Conservation (phyloP, 2,113 vertebrate species). For the Xenopus tropicalis region UCB_Xtro_10.0 CM004444.2:26225001-26225500, state of each 20-base stretch:
- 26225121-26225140: too few relatives aligned
- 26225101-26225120: too few relatives aligned
- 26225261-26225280: conserved; percentile 23
- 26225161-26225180: too few relatives aligned
- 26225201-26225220: too few relatives aligned
- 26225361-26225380: conserved; percentile 41
- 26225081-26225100: too few relatives aligned
- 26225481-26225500: conserved; percentile 41
- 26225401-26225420: conserved; percentile 43
- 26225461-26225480: conserved; percentile 44
- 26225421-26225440: conserved; percentile 38
- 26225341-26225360: conserved; percentile 40
- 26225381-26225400: conserved; percentile 46
- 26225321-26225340: conserved; percentile 24
- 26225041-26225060: too few relatives aligned
- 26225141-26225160: too few relatives aligned
- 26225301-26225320: not conserved
- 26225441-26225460: conserved; percentile 40
- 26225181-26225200: too few relatives aligned
- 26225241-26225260: conserved; percentile 30
- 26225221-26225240: not conserved
- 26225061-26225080: too few relatives aligned
- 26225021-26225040: too few relatives aligned
- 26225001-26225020: too few relatives aligned
- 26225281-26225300: conserved; percentile 40